Conservation (phyloP, 2,888 invertebrate genomes). For the Drosophila paramelanica region DNA sequence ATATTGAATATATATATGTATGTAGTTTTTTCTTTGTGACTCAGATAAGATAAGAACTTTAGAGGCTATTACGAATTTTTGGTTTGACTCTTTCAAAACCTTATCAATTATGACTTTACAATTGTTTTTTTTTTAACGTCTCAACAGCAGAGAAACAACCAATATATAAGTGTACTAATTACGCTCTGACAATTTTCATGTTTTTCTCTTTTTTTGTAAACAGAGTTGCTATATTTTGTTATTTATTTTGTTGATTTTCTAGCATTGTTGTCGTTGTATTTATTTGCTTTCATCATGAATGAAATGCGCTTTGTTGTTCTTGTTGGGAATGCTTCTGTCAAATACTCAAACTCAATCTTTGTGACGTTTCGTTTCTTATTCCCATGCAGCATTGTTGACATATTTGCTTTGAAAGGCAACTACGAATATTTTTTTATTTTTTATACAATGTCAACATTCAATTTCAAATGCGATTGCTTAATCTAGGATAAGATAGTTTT, state of each 20-base stretch:
- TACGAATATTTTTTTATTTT: too few relatives aligned
- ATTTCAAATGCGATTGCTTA: too few relatives aligned
- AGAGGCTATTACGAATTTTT: constrained; percentile 13
- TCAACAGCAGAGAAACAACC: not conserved
- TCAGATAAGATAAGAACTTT: constrained; percentile 69
- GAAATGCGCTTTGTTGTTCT: constrained; percentile 18
- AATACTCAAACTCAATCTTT: constrained; percentile 23
- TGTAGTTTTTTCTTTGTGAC: constrained; percentile 47
- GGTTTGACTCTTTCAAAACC: constrained; percentile 33
- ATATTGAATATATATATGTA: not conserved
- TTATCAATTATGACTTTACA: constrained; percentile 59
- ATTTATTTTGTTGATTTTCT: constrained; percentile 32
- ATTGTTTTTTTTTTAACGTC: constrained; percentile 10
- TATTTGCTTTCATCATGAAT: constrained; percentile 36
- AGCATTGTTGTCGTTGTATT: constrained; percentile 12
- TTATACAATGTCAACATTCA: too few relatives aligned
- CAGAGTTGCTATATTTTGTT: constrained; percentile 23
- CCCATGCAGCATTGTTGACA: constrained; percentile 6
- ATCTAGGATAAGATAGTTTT: too few relatives aligned
- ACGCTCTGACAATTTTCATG: constrained; percentile 14
- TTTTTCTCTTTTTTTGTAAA: constrained; percentile 22
- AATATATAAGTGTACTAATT: constrained; percentile 33
- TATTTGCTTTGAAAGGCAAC: constrained; percentile 9
- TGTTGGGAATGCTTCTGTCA: not conserved
- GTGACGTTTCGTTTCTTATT: constrained; percentile 5